A percentile compares a stretch with the other conserved stretches of the same genome.
Evolutionary conservation across 2,113 vertebrate genomes (phyloP).

Genomic region (Typhlomys cinereus): DNA sequence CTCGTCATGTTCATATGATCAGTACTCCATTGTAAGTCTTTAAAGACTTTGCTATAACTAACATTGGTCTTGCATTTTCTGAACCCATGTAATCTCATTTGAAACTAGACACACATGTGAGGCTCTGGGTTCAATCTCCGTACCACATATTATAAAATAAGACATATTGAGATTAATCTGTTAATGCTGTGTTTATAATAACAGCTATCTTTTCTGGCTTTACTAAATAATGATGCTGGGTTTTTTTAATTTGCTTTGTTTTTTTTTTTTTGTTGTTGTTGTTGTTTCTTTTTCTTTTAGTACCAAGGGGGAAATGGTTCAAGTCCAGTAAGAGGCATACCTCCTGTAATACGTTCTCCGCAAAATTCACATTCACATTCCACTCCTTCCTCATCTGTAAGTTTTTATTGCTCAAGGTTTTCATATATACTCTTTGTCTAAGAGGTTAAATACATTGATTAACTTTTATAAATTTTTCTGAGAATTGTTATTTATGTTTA

Average conservation of each 20-base stretch:
- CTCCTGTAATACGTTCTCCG: conserved; percentile 95
- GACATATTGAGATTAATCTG: conserved; percentile 49
- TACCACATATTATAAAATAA: conserved; percentile 28
- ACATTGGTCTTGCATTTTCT: conserved; percentile 45
- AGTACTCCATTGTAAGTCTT: background rate
- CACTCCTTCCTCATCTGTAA: conserved; percentile 94
- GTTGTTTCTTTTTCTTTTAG: conserved; percentile 81
- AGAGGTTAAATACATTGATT: background rate
- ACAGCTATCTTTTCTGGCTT: background rate
- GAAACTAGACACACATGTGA: conserved; percentile 6
- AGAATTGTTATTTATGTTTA: background rate
- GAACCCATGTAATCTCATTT: conserved; percentile 48
- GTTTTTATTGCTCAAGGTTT: conserved; percentile 68
- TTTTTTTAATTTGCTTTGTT: too few species aligned
- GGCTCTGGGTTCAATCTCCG: background rate
- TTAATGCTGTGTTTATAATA: conserved; percentile 32
- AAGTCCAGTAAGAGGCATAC: conserved; percentile 96
- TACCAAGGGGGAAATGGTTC: conserved; percentile 98
- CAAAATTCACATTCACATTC: conserved; percentile 98
- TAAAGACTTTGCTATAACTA: background rate
- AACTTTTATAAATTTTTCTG: background rate
- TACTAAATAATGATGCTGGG: conserved; percentile 21
- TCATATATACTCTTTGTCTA: background rate
- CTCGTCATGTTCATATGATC: background rate
- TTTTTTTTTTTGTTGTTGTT: conserved; percentile 58